Evolutionary conservation across 2,797 vertebrate genomes (phyloP).

Genomic region (Tragopan temminckii): DNA sequence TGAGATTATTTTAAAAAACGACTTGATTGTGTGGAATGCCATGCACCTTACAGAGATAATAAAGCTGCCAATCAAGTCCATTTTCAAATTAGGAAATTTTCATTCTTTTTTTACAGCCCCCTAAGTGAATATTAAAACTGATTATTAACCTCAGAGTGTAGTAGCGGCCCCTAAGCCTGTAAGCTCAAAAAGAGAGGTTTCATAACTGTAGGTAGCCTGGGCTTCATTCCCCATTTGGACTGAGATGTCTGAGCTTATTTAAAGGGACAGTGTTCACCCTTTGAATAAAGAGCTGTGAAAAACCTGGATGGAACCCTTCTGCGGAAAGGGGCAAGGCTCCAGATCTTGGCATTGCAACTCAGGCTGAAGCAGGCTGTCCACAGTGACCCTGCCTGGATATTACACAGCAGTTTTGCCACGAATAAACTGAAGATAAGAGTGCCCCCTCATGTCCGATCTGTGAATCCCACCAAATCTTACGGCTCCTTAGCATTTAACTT

Average conservation of each 20-base stretch:
- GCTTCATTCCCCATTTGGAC: slow-evolving; percentile 26
- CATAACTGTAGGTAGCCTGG: slow-evolving; percentile 42
- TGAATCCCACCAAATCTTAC: neutral
- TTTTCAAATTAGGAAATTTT: slow-evolving; percentile 80
- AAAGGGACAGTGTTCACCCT: slow-evolving; percentile 1
- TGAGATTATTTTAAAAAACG: slow-evolving; percentile 84
- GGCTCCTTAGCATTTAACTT: neutral
- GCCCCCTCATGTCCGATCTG: slow-evolving; percentile 64
- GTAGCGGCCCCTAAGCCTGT: slow-evolving; percentile 41
- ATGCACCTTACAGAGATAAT: slow-evolving; percentile 83
- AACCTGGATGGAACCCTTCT: neutral
- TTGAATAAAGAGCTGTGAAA: neutral
- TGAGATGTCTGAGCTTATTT: neutral
- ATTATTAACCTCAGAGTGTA: slow-evolving; percentile 74
- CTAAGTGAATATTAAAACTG: slow-evolving; percentile 81
- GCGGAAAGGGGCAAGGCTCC: neutral
- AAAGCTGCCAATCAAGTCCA: slow-evolving; percentile 85
- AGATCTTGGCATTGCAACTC: neutral
- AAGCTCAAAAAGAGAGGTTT: slow-evolving; percentile 40
- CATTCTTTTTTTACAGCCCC: slow-evolving; percentile 83
- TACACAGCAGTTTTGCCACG: neutral
- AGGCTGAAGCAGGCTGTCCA: neutral
- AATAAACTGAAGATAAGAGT: slow-evolving; percentile 60
- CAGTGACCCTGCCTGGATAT: neutral
- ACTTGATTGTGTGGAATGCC: slow-evolving; percentile 86